These are phyloP conservation scores for Sarcophaga subvicina DNA, from an alignment of 2,888 invertebrate genomes.

Conservation along the genomic window DNA sequence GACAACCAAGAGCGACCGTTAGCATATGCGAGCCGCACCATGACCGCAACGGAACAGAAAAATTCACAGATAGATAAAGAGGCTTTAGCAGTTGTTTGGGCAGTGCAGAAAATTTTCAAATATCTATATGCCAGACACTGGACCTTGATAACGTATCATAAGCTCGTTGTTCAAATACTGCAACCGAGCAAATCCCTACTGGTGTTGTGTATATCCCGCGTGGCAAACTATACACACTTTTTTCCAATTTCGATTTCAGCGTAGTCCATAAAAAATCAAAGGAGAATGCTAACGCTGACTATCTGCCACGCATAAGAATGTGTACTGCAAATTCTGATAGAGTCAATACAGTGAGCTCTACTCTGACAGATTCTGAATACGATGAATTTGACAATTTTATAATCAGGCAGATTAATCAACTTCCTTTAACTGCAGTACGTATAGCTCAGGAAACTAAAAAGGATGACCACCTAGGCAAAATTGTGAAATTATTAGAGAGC, in stretches of 20 bases:
- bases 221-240: slow-evolving; percentile 61
- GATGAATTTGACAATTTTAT: slow-evolving; percentile 15
- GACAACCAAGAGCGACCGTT: slow-evolving; percentile 49
- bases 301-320: slow-evolving; percentile 16
- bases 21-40: slow-evolving; percentile 18
- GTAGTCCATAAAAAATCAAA: slow-evolving; percentile 44
- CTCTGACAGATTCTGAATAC: background rate
- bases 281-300: slow-evolving; percentile 54
- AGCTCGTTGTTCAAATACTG: slow-evolving; percentile 54
- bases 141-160: slow-evolving; percentile 60
- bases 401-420: background rate
- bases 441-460: slow-evolving; percentile 11
- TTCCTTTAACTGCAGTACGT: slow-evolving; percentile 15
- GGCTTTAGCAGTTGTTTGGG: slow-evolving; percentile 24
- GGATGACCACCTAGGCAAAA: background rate
- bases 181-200: slow-evolving; percentile 50
- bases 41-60: slow-evolving; percentile 7
- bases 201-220: slow-evolving; percentile 28
- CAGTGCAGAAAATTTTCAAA: slow-evolving; percentile 43
- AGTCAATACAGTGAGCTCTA: background rate
- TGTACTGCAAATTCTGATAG: background rate
- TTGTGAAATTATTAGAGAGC: background rate
- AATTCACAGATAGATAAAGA: slow-evolving; percentile 27
- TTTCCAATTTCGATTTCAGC: slow-evolving; percentile 41
- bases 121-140: slow-evolving; percentile 56